Base-by-base conservation (phyloP, 2,797 vertebrate genomes). In the Synanceia verrucosa region DNA sequence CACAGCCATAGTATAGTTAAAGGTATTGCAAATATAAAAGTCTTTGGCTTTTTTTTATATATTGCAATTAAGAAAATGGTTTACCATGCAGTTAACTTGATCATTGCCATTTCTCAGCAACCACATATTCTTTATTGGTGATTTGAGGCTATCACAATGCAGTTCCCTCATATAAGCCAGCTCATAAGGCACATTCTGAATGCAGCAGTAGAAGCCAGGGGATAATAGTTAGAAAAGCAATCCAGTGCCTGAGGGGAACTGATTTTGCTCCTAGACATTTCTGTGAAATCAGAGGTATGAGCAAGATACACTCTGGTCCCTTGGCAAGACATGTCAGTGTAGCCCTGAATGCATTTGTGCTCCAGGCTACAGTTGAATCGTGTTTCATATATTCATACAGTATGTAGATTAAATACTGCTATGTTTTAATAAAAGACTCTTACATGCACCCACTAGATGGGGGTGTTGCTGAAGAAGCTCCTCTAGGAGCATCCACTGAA, bases 401-500 rank as follows among this genome's bases (percentile, higher is more conserved):
- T 8, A 0, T 18, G 14, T 39, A 39, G 6, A 39, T 9, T 6
- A 1, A 39, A 29, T 29, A 23, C 1, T n/a, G 1, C 33, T 39
- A 1, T 28, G 4, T 53, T 37, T 13, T 41, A 26, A 63, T 50
- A 18, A 7, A 33, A 36, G 4, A 14, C 1, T 16, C 2, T 37
- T 56, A 5, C 0, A 2, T 21, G 14, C 9, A 21, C 7, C 84
- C 86, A 89, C 84, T 81, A 86, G 85, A 81, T 81, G 81, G 87
- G 46, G 76, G 19, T 82, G 57, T 79, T 79, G 79, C 36, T 68
- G 31, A 53, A 70, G 28, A 68, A 70, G 71, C 26, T 57, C 18
- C 6, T 56, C 10, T 10, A 19, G 19, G 46, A 18, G 56, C 28
- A 1, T 21, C 33, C 3, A 18, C 23, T 50, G 51, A 51, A 1